Base-by-base conservation (phyloP, 2,797 vertebrate species). In the Cynodonichthys magdalenae region DNA sequence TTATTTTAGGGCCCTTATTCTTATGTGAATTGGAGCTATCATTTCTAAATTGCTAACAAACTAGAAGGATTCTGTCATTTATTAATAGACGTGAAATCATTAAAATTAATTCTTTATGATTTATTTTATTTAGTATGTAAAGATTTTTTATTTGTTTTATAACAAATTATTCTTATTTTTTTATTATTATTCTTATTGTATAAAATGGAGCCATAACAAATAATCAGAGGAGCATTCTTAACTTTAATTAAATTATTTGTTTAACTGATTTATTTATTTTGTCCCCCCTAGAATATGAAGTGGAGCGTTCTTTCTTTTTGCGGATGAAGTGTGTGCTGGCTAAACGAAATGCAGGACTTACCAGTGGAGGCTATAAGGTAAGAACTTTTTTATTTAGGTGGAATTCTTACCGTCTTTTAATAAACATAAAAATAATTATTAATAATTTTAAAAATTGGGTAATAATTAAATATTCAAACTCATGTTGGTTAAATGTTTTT, bases 291-390 rank as follows among this genome's bases (percentile, higher is more conserved):
- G 97, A 99, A 77, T 99, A 98, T 48, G 97, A 99, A 90, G 91
- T 96, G 62, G 97, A 99, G 82, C 94, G 97, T 14, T 99, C 97
- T 19, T 99, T 99, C 66, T 99, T 99, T 84, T 69, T 99, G 84
- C 92, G 97, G 79, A 99, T 99, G 97, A 99, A 99, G 79, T 99
- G 97, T 58, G 97, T 99, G 64, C 81, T 99, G 80, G 97, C 97
- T 15, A 98, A 99, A 93, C 91, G 97, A 86, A 99, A 99, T 17
- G 97, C 97, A 10, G 97, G 97, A 11, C 94, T 99, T 74, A 99
- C 97, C 66, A 98, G 97, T 12, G 97, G 97, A 0, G 97, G 97
- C 68, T 99, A 99, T 80, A 99, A 99, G 96, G 97, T 99, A 61
- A 14, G 48, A 14, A 8, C 11, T 17, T 24, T 24, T 14, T 11